Percentiles rank a stretch among this genome's conserved stretches.
Evolutionary conservation across 2,797 vertebrate species (phyloP).

Genomic region (Hemitrygon akajei): DNA sequence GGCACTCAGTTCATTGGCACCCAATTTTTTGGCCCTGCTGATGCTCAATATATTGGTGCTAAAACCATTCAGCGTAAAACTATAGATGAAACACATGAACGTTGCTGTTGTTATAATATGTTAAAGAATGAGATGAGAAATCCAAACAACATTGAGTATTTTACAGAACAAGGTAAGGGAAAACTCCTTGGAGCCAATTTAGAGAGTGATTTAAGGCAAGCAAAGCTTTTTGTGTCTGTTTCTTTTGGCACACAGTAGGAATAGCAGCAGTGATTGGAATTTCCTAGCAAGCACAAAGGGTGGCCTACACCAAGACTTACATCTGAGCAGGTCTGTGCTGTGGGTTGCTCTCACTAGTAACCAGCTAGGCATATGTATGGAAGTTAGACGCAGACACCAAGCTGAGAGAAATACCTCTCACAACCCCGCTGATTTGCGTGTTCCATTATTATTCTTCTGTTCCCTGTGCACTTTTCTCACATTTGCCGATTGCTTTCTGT

Average conservation of each 20-base stretch:
- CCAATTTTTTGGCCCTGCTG: neutral
- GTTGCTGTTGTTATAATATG: conserved; percentile 79
- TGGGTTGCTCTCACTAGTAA: conserved; percentile 38
- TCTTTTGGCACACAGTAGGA: conserved; percentile 65
- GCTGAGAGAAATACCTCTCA: conserved; percentile 20
- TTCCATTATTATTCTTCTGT: conserved; percentile 28
- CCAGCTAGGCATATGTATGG: conserved; percentile 44
- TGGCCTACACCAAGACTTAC: conserved; percentile 54
- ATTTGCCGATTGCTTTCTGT: conserved; percentile 20
- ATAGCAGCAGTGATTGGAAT: conserved; percentile 58
- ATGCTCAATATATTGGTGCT: neutral
- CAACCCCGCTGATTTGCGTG: neutral
- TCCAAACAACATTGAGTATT: conserved; percentile 67
- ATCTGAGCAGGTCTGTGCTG: conserved; percentile 43
- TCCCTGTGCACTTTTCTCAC: conserved; percentile 22
- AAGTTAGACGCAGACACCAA: conserved; percentile 40
- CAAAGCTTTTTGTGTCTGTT: conserved; percentile 54
- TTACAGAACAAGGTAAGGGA: conserved; percentile 79
- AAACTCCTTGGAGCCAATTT: conserved; percentile 88
- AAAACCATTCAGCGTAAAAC: neutral
- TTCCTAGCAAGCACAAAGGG: conserved; percentile 49
- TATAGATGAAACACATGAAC: conserved; percentile 63
- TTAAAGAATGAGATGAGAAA: conserved; percentile 70
- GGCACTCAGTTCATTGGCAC: neutral
- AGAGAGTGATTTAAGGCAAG: conserved; percentile 85